A percentile compares a stretch with the other conserved stretches of the same genome.
Evolutionary conservation across 92 coral and sea anemone genomes (phyloP).

Genomic region (Pocillopora meandrina): DNA sequence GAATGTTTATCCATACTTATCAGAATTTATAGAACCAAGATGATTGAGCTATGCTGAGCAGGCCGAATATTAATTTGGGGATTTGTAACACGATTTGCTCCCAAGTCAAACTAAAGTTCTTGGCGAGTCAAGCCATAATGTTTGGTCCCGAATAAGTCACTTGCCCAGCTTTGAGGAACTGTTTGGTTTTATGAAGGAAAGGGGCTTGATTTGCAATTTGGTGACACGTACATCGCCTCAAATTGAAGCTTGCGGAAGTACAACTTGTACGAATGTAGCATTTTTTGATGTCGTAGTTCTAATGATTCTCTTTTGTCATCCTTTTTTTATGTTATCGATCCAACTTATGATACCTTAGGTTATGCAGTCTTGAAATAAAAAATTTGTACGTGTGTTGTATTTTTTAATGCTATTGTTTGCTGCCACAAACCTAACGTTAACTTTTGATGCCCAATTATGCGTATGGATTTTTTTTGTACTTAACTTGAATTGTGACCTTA

Average conservation of each 20-base stretch:
- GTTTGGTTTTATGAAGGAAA: background rate
- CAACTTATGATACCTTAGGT: too few relatives aligned
- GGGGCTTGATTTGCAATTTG: background rate
- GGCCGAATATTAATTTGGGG: conserved; percentile 11
- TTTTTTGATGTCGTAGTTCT: too few relatives aligned
- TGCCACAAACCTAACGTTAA: too few relatives aligned
- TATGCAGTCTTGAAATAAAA: too few relatives aligned
- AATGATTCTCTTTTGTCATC: too few relatives aligned
- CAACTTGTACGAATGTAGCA: too few relatives aligned
- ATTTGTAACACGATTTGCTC: conserved; percentile 14
- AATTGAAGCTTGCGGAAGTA: conserved; percentile 6
- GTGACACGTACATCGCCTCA: background rate
- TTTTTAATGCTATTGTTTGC: too few relatives aligned
- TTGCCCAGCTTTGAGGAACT: background rate
- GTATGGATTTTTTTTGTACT: too few relatives aligned
- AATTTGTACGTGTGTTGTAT: too few relatives aligned
- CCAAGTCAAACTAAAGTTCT: background rate
- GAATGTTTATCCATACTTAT: background rate
- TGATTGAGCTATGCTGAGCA: conserved; percentile 19
- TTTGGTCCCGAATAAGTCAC: background rate
- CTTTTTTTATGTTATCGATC: too few relatives aligned
- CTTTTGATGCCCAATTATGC: too few relatives aligned
- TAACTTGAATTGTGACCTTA: too few relatives aligned
- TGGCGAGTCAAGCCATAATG: background rate
- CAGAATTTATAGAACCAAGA: background rate